Percentiles rank a stretch among this genome's conserved stretches.
These are phyloP conservation scores for Leucozona laternaria DNA, from an alignment of 2,888 invertebrate species.

Conservation along the genomic window DNA sequence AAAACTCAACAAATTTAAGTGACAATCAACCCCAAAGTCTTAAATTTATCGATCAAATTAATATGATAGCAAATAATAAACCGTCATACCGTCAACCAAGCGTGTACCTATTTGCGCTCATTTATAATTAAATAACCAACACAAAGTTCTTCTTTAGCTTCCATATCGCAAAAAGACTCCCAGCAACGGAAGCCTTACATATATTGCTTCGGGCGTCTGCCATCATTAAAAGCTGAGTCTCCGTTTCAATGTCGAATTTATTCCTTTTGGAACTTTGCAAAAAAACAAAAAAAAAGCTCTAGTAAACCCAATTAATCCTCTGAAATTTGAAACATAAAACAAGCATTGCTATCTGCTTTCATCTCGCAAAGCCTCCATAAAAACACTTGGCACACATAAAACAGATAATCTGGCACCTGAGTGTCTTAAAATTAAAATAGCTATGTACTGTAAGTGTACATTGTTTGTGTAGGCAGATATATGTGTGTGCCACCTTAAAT, in stretches of 20 bases:
- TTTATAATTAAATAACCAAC: conserved; percentile 41
- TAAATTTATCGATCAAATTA: conserved; percentile 23
- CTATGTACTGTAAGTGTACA: conserved; percentile 38
- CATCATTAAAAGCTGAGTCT: conserved; percentile 25
- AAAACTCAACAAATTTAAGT: conserved; percentile 14
- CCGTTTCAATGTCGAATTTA: conserved; percentile 30
- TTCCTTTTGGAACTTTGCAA: conserved; percentile 47
- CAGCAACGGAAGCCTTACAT: neutral
- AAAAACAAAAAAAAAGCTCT: conserved; percentile 29
- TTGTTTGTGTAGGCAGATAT: conserved; percentile 17
- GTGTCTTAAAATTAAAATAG: conserved; percentile 74
- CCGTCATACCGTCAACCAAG: neutral
- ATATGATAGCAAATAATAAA: conserved; percentile 16
- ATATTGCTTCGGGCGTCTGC: conserved; percentile 17
- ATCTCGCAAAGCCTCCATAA: conserved; percentile 54
- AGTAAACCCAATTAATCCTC: conserved; percentile 71
- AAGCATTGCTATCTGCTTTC: conserved; percentile 36
- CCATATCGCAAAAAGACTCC: neutral
- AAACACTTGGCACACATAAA: conserved; percentile 71
- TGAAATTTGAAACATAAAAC: conserved; percentile 65
- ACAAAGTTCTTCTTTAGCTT: neutral
- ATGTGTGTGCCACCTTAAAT: conserved; percentile 21
- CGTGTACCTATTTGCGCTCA: conserved; percentile 23
- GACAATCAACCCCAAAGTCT: conserved; percentile 17
- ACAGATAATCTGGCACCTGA: conserved; percentile 75